phyloP scores from a whole-genome alignment of 2,797 vertebrate genomes.

The Meriones psammophilus region DNA sequence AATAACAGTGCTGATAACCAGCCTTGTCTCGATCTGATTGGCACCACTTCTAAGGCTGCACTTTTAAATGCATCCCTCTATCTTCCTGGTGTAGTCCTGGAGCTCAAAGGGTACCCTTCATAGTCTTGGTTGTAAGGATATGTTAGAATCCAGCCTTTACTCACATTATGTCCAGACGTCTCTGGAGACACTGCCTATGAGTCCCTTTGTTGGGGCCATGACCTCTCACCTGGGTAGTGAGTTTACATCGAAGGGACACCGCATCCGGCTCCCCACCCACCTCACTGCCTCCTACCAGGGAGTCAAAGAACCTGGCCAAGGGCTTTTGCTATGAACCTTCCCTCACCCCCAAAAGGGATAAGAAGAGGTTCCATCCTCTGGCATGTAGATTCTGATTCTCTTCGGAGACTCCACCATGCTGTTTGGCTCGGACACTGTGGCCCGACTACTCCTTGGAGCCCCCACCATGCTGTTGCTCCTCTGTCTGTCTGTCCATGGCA shows the following conservation, averaged over 20 bases:
- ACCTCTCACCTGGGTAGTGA: background rate
- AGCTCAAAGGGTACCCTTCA: background rate
- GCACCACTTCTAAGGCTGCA: constrained; percentile 43
- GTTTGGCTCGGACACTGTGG: background rate
- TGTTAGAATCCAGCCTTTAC: background rate
- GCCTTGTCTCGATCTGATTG: background rate
- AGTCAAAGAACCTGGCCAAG: background rate
- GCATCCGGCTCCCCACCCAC: no score
- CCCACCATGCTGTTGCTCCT: background rate
- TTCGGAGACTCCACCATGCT: background rate
- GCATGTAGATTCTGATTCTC: background rate
- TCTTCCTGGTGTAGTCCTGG: constrained; percentile 46
- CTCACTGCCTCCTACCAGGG: background rate
- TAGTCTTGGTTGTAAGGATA: background rate
- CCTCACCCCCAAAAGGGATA: background rate
- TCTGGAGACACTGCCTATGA: background rate
- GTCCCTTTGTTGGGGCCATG: background rate
- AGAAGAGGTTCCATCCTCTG: background rate
- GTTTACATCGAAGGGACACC: background rate
- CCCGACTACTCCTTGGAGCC: background rate
- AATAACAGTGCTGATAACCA: background rate
- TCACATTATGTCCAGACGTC: background rate
- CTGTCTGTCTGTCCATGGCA: background rate
- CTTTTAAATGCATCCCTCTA: constrained; percentile 47
- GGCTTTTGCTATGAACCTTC: background rate